Conservation (phyloP, 2,113 vertebrate genomes). For the Podilymbus podiceps region DNA sequence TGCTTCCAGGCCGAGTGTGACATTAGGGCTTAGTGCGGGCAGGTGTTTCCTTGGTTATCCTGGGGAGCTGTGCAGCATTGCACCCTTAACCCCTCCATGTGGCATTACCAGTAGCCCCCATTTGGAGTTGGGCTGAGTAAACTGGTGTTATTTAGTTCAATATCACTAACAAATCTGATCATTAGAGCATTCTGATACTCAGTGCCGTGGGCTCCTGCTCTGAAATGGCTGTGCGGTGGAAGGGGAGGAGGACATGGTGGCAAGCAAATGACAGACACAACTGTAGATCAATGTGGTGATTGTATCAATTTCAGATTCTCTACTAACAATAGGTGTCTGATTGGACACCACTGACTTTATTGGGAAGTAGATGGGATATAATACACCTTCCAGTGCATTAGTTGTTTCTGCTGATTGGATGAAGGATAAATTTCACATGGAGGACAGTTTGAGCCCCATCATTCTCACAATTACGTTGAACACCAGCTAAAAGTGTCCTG, state of each 20-base stretch:
- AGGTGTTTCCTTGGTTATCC: not conserved
- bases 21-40: not conserved
- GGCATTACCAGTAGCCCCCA: not conserved
- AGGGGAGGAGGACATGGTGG: not conserved
- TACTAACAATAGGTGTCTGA: conserved; percentile 81
- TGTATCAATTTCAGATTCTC: conserved; percentile 82
- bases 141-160: not conserved
- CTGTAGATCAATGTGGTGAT: conserved; percentile 78
- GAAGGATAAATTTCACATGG: conserved; percentile 72
- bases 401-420: conserved; percentile 78
- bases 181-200: conserved; percentile 36
- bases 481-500: conserved; percentile 59
- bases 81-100: not conserved
- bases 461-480: conserved; percentile 64
- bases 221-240: not conserved
- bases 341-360: conserved; percentile 78
- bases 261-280: conserved; percentile 70
- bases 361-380: conserved; percentile 74
- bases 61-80: not conserved
- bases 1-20: not conserved
- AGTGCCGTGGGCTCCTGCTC: not conserved
- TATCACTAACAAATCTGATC: conserved; percentile 7
- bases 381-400: conserved; percentile 72
- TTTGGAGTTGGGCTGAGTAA: not conserved
- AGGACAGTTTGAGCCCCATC: conserved; percentile 70